A percentile compares a stretch with the other conserved stretches of the same genome.
phyloP scores from a whole-genome alignment of 1,140 invertebrate species.

The Cephus cinctus region DNA sequence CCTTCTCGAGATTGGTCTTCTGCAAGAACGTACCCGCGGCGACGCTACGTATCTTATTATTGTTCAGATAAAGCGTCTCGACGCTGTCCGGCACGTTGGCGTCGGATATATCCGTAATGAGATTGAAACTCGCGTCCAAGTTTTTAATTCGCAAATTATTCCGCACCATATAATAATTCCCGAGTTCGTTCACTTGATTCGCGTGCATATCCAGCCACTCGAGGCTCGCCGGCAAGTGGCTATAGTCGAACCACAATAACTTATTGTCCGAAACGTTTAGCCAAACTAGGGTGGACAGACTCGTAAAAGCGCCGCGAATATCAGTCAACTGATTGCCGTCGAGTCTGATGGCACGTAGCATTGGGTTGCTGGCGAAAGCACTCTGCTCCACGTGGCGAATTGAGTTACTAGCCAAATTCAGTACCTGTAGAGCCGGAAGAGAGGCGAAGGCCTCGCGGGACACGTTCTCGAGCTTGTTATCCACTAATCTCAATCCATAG shows the following conservation, averaged over 20 bases:
- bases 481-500: slow-evolving; percentile 81
- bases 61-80: slow-evolving; percentile 73
- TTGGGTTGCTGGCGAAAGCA: slow-evolving; percentile 76
- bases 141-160: slow-evolving; percentile 69
- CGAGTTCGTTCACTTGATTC: slow-evolving; percentile 81
- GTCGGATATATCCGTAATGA: slow-evolving; percentile 66
- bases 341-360: slow-evolving; percentile 81
- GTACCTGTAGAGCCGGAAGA: slow-evolving; percentile 78
- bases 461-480: slow-evolving; percentile 85
- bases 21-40: slow-evolving; percentile 72
- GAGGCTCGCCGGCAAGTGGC: slow-evolving; percentile 75
- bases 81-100: slow-evolving; percentile 71
- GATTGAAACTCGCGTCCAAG: slow-evolving; percentile 75
- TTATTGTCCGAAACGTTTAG: slow-evolving; percentile 90
- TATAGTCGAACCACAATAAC: slow-evolving; percentile 88
- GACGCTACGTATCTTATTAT: slow-evolving; percentile 71
- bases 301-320: slow-evolving; percentile 81
- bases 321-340: slow-evolving; percentile 84
- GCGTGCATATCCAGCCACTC: slow-evolving; percentile 90
- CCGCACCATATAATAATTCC: slow-evolving; percentile 67
- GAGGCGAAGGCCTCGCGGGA: slow-evolving; percentile 78
- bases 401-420: slow-evolving; percentile 86
- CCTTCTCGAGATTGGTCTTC: slow-evolving; percentile 68
- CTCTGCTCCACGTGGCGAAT: slow-evolving; percentile 78
- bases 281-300: slow-evolving; percentile 81